These are phyloP conservation scores for Bruchidius siliquastri DNA, from an alignment of 2,888 invertebrate genomes.

Conservation along the genomic window DNA sequence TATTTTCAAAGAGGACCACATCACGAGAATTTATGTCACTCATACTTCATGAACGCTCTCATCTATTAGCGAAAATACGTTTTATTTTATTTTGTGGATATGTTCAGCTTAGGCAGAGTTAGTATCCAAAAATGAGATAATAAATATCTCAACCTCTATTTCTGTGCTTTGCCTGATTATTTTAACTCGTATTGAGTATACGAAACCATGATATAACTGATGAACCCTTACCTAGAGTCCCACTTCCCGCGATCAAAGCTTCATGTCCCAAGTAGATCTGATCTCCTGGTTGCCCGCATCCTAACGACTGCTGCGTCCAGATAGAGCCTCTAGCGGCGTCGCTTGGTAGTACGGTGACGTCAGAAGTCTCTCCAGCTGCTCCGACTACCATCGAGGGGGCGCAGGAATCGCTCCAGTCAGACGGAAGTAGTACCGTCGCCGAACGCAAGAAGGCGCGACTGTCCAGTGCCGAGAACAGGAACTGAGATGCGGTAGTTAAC, in stretches of 20 bases:
- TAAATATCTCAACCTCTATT: too few relatives aligned
- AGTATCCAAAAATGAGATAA: too few relatives aligned
- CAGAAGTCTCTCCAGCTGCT: conserved; percentile 52
- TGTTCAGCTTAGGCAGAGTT: too few relatives aligned
- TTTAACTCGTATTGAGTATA: too few relatives aligned
- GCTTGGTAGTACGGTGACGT: conserved; percentile 51
- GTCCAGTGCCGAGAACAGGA: conserved; percentile 55
- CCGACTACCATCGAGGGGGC: conserved; percentile 43
- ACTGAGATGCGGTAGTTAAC: conserved; percentile 53
- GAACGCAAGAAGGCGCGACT: conserved; percentile 54
- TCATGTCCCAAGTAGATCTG: conserved; percentile 53
- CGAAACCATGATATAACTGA: too few relatives aligned
- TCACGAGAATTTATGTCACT: too few relatives aligned
- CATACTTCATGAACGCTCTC: too few relatives aligned
- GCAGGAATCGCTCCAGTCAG: conserved; percentile 55
- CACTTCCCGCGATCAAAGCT: conserved; percentile 34
- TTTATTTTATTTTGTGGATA: too few relatives aligned
- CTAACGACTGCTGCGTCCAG: conserved; percentile 60
- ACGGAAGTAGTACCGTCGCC: conserved; percentile 57
- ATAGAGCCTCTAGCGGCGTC: conserved; percentile 52
- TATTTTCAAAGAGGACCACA: too few relatives aligned
- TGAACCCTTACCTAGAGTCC: not conserved
- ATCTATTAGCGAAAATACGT: too few relatives aligned
- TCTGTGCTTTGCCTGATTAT: too few relatives aligned
- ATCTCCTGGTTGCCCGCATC: conserved; percentile 57